Conservation (phyloP, 2,797 vertebrate species). For the Phalloptychus januarius region DNA sequence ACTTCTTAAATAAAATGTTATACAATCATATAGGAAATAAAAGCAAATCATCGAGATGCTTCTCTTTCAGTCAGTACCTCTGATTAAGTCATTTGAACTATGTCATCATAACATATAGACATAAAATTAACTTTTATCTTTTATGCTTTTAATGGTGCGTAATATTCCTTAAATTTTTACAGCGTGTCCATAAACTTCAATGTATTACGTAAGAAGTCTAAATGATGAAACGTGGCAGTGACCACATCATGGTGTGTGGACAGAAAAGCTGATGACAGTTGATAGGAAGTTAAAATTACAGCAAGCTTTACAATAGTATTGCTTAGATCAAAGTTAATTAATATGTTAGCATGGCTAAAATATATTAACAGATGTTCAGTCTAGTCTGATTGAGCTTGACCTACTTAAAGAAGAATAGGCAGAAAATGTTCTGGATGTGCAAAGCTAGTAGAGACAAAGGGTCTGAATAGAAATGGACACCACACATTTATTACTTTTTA, state of each 20-base stretch:
- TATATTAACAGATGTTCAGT: not conserved
- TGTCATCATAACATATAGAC: not conserved
- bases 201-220: not conserved
- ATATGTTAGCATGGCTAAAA: not conserved
- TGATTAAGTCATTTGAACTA: not conserved
- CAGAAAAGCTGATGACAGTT: not conserved
- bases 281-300: not conserved
- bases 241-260: not conserved
- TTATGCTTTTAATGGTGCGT: too few relatives aligned
- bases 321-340: not conserved
- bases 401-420: not conserved
- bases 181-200: not conserved
- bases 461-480: not conserved
- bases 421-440: not conserved
- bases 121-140: not conserved
- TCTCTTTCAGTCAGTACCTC: not conserved
- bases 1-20: slow-evolving; percentile 12
- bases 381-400: not conserved
- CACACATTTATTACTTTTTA: not conserved
- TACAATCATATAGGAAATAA: not conserved
- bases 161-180: not conserved
- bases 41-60: not conserved
- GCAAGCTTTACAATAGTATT: not conserved
- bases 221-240: not conserved
- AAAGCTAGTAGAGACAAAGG: not conserved